Percentiles rank a stretch among this genome's conserved stretches.
Conservation (phyloP, 2,888 invertebrate genomes). For the Pterostichus niger region DNA sequence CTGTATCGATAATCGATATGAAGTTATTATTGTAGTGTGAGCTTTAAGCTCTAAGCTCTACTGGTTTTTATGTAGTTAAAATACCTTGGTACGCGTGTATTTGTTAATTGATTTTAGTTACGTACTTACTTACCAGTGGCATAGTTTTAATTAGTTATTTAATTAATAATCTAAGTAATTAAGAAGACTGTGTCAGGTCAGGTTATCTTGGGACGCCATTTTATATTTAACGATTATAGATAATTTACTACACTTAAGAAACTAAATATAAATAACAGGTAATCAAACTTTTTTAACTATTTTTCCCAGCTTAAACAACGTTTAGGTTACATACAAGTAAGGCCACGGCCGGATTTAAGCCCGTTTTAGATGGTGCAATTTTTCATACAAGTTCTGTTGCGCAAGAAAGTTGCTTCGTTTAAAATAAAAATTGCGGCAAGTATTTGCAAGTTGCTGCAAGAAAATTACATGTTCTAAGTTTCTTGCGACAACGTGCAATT, state of each 20-base stretch:
- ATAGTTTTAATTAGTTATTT: conserved; percentile 46
- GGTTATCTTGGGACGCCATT: background rate
- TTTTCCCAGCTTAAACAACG: too few species aligned
- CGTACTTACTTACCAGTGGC: conserved; percentile 13
- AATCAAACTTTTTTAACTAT: too few species aligned
- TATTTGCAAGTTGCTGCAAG: too few species aligned
- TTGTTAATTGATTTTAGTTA: conserved; percentile 39
- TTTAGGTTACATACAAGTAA: too few species aligned
- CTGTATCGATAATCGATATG: conserved; percentile 32
- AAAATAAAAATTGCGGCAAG: too few species aligned
- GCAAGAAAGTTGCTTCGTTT: too few species aligned
- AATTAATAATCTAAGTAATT: conserved; percentile 35
- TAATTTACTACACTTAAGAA: background rate
- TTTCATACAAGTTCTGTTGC: too few species aligned
- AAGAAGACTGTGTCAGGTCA: background rate
- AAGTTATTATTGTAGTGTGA: conserved; percentile 2
- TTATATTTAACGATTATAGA: conserved; percentile 22
- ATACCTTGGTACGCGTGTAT: background rate
- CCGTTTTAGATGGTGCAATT: too few species aligned
- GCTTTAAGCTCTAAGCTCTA: conserved; percentile 17
- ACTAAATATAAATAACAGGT: too few species aligned
- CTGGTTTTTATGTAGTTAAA: conserved; percentile 29
- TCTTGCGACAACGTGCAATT: too few species aligned
- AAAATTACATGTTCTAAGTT: too few species aligned
- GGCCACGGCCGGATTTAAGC: too few species aligned